Conservation (phyloP, 2,888 invertebrate species). For the Polydrusus cervinus region DNA sequence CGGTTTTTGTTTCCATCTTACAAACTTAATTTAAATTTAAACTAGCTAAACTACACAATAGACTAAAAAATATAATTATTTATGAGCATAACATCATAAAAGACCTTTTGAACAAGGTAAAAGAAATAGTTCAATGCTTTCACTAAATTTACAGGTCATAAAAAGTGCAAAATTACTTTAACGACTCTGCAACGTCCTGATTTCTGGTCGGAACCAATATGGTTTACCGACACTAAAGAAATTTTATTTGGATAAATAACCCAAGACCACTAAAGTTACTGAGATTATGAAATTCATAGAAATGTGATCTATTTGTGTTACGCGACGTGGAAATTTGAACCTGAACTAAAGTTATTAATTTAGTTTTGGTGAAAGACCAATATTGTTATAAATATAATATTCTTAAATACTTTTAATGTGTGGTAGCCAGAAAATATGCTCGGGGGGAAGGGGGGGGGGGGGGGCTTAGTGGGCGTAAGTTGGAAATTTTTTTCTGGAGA, state of each 20-base stretch:
- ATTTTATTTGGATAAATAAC: not conserved
- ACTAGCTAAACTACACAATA: not conserved
- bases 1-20: too few relatives aligned
- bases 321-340: not conserved
- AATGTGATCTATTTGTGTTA: not conserved
- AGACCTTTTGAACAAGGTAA: not conserved
- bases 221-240: conserved; percentile 1
- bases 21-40: too few relatives aligned
- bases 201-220: not conserved
- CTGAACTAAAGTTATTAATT: not conserved
- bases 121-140: not conserved
- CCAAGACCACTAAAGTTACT: not conserved
- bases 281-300: conserved; percentile 1
- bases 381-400: not conserved
- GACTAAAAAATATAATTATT: not conserved
- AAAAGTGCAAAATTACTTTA: not conserved
- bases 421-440: too few relatives aligned
- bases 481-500: too few relatives aligned
- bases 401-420: too few relatives aligned
- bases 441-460: too few relatives aligned
- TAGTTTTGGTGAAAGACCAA: not conserved
- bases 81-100: not conserved
- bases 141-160: not conserved
- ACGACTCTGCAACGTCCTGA: not conserved
- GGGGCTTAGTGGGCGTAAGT: too few relatives aligned